phyloP scores from a whole-genome alignment of 2,113 vertebrate genomes.

The Gymnorhina tibicen region DNA sequence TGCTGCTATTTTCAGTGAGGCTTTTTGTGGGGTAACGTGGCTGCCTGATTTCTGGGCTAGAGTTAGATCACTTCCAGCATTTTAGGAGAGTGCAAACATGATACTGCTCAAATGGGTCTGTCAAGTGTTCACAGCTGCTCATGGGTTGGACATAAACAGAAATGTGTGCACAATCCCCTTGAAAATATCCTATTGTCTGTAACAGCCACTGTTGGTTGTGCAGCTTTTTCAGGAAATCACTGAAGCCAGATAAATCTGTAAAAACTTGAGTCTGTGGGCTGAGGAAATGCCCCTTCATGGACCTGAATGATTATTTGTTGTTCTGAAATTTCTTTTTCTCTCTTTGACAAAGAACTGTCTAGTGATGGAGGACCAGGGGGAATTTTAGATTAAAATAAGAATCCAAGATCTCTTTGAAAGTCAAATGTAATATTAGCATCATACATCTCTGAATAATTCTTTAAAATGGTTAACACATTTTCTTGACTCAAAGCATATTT shows the following conservation, averaged over 20 bases:
- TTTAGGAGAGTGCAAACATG: not conserved
- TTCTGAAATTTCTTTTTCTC: not conserved
- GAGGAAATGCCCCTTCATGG: not conserved
- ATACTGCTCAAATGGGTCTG: not conserved
- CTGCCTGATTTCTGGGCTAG: not conserved
- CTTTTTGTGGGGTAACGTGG: not conserved
- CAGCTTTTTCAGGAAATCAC: not conserved
- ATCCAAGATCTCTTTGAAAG: not conserved
- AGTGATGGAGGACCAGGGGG: not conserved
- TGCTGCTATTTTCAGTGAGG: not conserved
- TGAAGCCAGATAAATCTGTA: not conserved
- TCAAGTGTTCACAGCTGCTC: not conserved
- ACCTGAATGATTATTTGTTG: not conserved
- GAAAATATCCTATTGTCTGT: not conserved
- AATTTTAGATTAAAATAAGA: slow-evolving; percentile 26
- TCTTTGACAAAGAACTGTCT: not conserved
- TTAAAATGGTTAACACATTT: not conserved
- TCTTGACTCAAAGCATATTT: not conserved
- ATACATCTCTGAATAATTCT: not conserved
- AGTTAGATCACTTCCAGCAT: not conserved
- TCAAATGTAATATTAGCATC: not conserved
- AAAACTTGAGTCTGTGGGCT: not conserved
- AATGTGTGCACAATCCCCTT: not conserved
- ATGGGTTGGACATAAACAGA: not conserved
- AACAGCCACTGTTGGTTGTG: not conserved